phyloP scores from a whole-genome alignment of 2,113 vertebrate species.

The Salvelinus sp. region DNA sequence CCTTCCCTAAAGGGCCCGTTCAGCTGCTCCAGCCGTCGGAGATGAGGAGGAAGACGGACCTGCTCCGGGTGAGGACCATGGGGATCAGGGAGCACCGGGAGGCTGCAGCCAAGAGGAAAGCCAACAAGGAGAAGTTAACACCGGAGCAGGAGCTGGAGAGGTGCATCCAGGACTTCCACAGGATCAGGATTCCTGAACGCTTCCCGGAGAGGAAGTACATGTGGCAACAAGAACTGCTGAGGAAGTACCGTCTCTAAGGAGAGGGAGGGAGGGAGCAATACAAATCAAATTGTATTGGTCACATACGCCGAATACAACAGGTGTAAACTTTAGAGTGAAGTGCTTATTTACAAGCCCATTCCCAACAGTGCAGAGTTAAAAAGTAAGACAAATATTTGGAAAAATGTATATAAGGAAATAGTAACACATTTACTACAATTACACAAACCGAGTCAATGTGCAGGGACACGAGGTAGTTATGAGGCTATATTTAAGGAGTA shows the following conservation, averaged over 20 bases:
- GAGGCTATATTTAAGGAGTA: too few species aligned
- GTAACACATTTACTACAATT: too few species aligned
- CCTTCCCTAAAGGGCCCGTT: slow-evolving; percentile 44
- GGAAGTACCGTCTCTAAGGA: slow-evolving; percentile 90
- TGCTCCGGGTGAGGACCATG: slow-evolving; percentile 89
- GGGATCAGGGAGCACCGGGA: slow-evolving; percentile 82
- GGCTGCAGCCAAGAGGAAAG: slow-evolving; percentile 86
- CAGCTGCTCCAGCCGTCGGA: slow-evolving; percentile 87
- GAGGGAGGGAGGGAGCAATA: not conserved
- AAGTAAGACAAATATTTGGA: too few species aligned
- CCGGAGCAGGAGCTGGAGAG: slow-evolving; percentile 96
- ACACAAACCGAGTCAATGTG: too few species aligned
- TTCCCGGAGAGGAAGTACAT: slow-evolving; percentile 95
- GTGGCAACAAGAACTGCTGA: slow-evolving; percentile 96
- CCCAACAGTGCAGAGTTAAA: too few species aligned
- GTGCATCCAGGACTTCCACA: slow-evolving; percentile 97
- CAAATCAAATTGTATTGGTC: too few species aligned
- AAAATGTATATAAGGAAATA: too few species aligned
- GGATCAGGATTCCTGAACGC: slow-evolving; percentile 93
- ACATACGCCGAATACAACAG: too few species aligned
- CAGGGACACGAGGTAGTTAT: too few species aligned
- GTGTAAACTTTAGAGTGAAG: too few species aligned
- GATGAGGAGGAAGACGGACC: slow-evolving; percentile 91
- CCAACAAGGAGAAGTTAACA: slow-evolving; percentile 91
- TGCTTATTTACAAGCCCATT: too few species aligned